These are phyloP conservation scores for Xiphophorus maculatus DNA, from an alignment of 2,113 vertebrate genomes.

Conservation along the genomic window DNA sequence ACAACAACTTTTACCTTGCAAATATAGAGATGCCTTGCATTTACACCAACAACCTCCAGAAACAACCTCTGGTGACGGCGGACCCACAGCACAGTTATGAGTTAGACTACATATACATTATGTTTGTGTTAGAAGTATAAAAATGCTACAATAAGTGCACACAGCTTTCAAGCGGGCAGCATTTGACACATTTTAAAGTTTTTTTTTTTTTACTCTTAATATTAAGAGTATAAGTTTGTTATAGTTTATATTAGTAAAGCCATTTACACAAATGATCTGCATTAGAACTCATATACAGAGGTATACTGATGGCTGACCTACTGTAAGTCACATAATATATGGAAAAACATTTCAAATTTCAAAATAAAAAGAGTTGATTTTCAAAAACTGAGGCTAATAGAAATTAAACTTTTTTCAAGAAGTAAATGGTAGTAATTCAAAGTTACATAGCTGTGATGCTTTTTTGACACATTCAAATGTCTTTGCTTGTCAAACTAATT, in stretches of 20 bases:
- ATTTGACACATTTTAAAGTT: constrained; percentile 55
- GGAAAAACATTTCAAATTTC: constrained; percentile 17
- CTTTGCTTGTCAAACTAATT: background rate
- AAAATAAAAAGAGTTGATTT: background rate
- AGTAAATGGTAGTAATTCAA: background rate
- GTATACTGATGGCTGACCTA: constrained; percentile 51
- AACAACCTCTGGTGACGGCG: constrained; percentile 13
- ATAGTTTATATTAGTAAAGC: constrained; percentile 50
- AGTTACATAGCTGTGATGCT: background rate
- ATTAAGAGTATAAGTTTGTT: constrained; percentile 38
- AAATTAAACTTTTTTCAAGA: background rate
- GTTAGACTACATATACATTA: constrained; percentile 29
- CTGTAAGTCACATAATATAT: constrained; percentile 54
- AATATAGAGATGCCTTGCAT: constrained; percentile 20
- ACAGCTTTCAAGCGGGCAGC: constrained; percentile 53
- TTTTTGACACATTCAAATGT: background rate
- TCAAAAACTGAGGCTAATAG: constrained; percentile 5
- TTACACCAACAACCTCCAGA: constrained; percentile 5
- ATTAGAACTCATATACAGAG: constrained; percentile 63
- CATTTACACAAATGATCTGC: constrained; percentile 50
- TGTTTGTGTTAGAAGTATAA: constrained; percentile 58
- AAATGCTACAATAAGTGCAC: constrained; percentile 73
- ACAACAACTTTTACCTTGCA: constrained; percentile 45
- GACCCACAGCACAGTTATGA: constrained; percentile 20
- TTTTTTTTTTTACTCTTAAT: constrained; percentile 44